phyloP scores from a whole-genome alignment of 2,888 invertebrate genomes.

The Bellardia pandia region DNA sequence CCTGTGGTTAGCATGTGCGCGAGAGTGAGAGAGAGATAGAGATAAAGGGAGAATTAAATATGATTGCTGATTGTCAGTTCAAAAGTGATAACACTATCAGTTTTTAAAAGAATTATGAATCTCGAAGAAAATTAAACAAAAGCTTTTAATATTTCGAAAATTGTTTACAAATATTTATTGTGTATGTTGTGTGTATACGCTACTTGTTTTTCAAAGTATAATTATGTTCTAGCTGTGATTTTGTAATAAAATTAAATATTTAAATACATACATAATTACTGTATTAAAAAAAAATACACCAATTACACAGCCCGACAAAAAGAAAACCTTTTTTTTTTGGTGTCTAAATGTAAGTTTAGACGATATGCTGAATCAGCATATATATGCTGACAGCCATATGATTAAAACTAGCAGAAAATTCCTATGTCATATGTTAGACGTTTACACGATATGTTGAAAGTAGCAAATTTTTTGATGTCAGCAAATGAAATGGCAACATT shows the following conservation, averaged over 20 bases:
- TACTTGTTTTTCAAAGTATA: not conserved
- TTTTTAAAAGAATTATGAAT: slow-evolving; percentile 21
- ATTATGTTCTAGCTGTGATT: not conserved
- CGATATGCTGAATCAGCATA: too few relatives aligned
- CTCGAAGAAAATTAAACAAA: slow-evolving; percentile 9
- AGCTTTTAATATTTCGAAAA: slow-evolving; percentile 35
- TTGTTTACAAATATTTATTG: not conserved
- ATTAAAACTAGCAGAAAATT: too few relatives aligned
- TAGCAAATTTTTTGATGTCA: too few relatives aligned
- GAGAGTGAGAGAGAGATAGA: not conserved
- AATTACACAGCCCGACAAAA: too few relatives aligned
- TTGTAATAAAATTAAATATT: not conserved
- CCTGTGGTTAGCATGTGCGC: slow-evolving; percentile 6
- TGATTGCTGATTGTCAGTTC: slow-evolving; percentile 36
- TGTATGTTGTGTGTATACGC: not conserved
- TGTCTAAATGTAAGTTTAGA: too few relatives aligned
- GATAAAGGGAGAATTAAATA: not conserved
- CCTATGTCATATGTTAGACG: too few relatives aligned
- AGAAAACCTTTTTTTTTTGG: too few relatives aligned
- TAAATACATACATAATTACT: too few relatives aligned
- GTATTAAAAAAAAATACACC: too few relatives aligned
- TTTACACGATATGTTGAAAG: too few relatives aligned
- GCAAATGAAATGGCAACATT: too few relatives aligned
- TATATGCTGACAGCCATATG: too few relatives aligned
- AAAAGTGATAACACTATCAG: slow-evolving; percentile 66